Evolutionary conservation across 2,888 invertebrate genomes (phyloP).

Genomic region (Tenthredo livida): DNA sequence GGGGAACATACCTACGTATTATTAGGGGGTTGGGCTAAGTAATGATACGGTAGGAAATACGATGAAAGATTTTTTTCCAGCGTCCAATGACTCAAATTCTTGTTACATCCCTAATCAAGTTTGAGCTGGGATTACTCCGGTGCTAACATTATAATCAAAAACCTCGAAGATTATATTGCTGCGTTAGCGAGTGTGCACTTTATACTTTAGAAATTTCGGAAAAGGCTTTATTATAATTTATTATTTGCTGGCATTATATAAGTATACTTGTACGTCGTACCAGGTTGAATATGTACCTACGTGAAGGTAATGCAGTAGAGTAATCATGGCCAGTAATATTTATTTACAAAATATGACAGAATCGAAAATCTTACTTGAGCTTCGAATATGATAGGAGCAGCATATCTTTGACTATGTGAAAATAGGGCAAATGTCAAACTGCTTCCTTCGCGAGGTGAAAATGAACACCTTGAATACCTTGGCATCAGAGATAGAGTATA

Average conservation of each 20-base stretch:
- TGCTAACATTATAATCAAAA: neutral
- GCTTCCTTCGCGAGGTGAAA: neutral
- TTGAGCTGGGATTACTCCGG: neutral
- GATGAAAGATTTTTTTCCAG: neutral
- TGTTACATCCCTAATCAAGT: neutral
- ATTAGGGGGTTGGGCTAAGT: conserved; percentile 8
- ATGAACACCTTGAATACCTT: neutral
- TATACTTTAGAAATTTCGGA: neutral
- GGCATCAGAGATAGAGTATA: neutral
- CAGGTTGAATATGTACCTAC: neutral
- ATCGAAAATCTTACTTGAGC: neutral
- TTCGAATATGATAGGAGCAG: neutral
- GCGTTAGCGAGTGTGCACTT: neutral
- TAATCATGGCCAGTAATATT: neutral
- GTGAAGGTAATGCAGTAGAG: neutral
- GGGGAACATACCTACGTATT: neutral
- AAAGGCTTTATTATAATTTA: too few species aligned
- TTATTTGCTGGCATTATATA: neutral
- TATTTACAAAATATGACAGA: neutral
- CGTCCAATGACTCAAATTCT: neutral
- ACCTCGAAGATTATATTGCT: neutral
- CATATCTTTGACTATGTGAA: neutral
- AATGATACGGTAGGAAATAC: conserved; percentile 24
- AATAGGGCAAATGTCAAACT: neutral
- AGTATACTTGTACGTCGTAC: neutral